Evolutionary conservation across 2,113 vertebrate species (phyloP).

Genomic region (Catharus minimus): DNA sequence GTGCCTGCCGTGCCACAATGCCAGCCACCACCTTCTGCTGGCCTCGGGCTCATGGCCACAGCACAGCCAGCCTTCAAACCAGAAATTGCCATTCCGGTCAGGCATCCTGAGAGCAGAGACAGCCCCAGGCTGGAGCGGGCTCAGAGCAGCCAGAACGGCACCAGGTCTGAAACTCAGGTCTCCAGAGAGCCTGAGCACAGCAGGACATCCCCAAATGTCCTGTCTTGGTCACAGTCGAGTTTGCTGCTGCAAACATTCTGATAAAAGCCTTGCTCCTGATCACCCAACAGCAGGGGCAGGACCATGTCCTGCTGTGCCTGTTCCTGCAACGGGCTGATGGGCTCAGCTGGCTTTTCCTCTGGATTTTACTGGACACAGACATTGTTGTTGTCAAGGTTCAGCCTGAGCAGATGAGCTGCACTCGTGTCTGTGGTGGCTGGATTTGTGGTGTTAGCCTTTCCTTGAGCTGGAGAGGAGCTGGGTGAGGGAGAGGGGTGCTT

Average conservation of each 20-base stretch:
- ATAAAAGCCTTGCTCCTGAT: neutral
- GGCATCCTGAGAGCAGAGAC: neutral
- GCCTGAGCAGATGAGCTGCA: neutral
- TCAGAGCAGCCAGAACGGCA: neutral
- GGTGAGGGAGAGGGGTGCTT: neutral
- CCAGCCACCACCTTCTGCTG: neutral
- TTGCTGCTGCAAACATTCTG: neutral
- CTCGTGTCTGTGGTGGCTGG: neutral
- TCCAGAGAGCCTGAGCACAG: neutral
- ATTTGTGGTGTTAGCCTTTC: neutral
- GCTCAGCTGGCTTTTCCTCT: neutral
- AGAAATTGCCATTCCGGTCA: neutral
- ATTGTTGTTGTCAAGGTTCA: neutral
- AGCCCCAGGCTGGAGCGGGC: neutral
- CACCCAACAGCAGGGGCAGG: neutral
- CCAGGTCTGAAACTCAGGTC: neutral
- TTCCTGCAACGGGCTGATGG: accelerated
- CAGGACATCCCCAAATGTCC: neutral
- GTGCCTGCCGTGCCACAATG: neutral
- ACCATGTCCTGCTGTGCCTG: neutral
- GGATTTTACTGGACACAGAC: neutral
- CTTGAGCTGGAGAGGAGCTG: neutral
- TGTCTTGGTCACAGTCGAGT: neutral
- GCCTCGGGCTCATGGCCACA: neutral
- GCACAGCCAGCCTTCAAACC: neutral